Base-by-base conservation (phyloP, 2,888 invertebrate species). In the Chydorus sphaericus region DNA sequence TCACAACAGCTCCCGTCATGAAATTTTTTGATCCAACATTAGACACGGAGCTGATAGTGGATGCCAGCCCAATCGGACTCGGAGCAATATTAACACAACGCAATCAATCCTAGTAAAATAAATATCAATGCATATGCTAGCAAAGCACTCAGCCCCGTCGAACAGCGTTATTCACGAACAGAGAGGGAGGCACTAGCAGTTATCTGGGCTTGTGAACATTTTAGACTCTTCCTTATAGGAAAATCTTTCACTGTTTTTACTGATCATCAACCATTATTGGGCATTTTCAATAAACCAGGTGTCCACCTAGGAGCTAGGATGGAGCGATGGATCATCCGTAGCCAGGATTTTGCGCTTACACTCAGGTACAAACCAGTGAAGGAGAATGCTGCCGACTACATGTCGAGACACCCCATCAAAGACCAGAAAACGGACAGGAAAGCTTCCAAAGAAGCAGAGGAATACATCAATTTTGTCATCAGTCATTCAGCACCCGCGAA, bases 161-260 rank as follows among this genome's bases (percentile, higher is more conserved):
- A 69, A 58, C 59, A 61, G 39, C 62, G 64, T 20, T 69, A 69
- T 60, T 63, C 65, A 18, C 66, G 68, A 60, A 59, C 68, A 14
- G 67, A 70, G 52, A 65, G 66, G 60, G 69, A 70, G 61, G 69
- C 67, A 3, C 60, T 65, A 23, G 64, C 65, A 39, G 51, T 66
- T 33, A 58, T 63, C 29, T 66, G 62, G 61, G 65, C 65, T 31
- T 61, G 66, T 26, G 63, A 63, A 54, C 62, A 64, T 58, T 67
- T 66, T 59, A 62, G 66, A 56, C 59, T 62, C 48, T 67, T 64
- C 60, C 58, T 67, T 20, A 65, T 61, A 60, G 68, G 67, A 29
- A 59, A 63, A 7, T 59, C 63, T 16, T 69, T 69, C 59, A 64
- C 58, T 28, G 59, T 69, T 1, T 55, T 66, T 6, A 66, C 66